These are phyloP conservation scores for Amblyopsis hoosieri DNA, from an alignment of 2,797 vertebrate genomes.

Conservation along the genomic window DNA sequence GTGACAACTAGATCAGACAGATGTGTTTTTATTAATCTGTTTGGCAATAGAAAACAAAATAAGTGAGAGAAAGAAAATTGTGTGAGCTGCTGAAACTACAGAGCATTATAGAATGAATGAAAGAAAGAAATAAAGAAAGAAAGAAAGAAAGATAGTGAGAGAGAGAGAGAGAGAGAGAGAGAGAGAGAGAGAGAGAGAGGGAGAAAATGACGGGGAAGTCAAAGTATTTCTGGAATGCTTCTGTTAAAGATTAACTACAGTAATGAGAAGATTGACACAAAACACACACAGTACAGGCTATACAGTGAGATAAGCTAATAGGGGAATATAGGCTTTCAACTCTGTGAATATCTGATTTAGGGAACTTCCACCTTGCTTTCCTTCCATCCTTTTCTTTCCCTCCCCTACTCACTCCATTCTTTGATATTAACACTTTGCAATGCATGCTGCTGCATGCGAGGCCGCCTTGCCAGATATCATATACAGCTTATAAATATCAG, in stretches of 20 bases:
- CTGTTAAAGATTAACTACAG: conserved; percentile 45
- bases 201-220: conserved; percentile 46
- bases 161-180: neutral
- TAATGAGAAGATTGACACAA: conserved; percentile 21
- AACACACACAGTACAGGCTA: conserved; percentile 17
- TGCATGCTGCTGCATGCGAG: conserved; percentile 38
- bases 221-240: conserved; percentile 63
- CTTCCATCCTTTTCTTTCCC: conserved; percentile 9
- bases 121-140: conserved; percentile 7
- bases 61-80: too few species aligned
- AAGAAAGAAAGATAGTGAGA: conserved; percentile 1
- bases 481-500: conserved; percentile 18
- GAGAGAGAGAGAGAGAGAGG: conserved; percentile 7
- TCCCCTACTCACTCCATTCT: conserved; percentile 23
- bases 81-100: too few species aligned
- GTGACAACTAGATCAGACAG: too few species aligned
- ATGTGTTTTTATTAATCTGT: too few species aligned
- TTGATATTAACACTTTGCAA: conserved; percentile 50
- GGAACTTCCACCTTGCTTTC: conserved; percentile 28
- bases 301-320: conserved; percentile 48
- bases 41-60: too few species aligned
- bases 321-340: conserved; percentile 47
- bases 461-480: conserved; percentile 31
- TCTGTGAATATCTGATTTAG: conserved; percentile 49
- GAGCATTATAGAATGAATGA: neutral